Conservation (phyloP, 2,797 vertebrate genomes). For the Loris lydekkerianus region DNA sequence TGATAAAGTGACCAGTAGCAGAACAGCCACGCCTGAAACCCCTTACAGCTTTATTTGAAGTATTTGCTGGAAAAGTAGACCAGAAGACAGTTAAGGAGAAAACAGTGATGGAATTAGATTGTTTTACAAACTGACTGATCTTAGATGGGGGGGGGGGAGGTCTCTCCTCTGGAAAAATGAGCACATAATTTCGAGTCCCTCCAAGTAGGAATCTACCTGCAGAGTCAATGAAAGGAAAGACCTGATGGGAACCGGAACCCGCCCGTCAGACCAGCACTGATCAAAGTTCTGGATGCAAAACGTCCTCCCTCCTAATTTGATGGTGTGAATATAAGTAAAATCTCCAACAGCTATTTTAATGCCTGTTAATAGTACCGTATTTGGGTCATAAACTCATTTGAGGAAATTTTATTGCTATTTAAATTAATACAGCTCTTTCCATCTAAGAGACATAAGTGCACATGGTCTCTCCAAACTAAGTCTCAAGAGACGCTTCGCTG, state of each 20-base stretch:
- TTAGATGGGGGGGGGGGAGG: not conserved
- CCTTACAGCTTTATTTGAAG: not conserved
- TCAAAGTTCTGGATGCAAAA: constrained; percentile 8
- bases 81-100: not conserved
- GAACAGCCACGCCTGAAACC: not conserved
- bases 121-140: not conserved
- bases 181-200: not conserved
- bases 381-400: not conserved
- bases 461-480: not conserved
- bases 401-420: not conserved
- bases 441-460: not conserved
- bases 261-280: not conserved
- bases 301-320: not conserved
- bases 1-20: not conserved
- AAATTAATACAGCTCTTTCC: not conserved
- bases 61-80: not conserved
- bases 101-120: not conserved
- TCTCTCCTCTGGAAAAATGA: not conserved
- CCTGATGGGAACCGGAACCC: not conserved
- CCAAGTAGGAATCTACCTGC: not conserved
- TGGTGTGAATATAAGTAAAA: not conserved
- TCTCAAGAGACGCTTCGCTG: not conserved
- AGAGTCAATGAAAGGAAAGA: not conserved
- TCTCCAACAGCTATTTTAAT: not conserved
- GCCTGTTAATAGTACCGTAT: not conserved